Evolutionary conservation across 2,888 invertebrate species (phyloP).

Genomic region (Aromia moschata): DNA sequence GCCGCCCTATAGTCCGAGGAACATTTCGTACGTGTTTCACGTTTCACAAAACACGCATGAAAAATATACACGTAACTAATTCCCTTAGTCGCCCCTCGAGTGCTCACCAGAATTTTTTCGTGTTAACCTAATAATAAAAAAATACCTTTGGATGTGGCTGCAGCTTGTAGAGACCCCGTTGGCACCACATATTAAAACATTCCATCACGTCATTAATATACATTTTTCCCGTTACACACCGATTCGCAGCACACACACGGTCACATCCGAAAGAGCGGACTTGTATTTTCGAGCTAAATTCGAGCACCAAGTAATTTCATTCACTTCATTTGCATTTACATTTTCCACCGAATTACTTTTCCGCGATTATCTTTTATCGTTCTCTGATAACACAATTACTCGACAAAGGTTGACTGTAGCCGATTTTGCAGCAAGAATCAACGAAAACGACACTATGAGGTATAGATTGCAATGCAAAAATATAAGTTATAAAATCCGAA

Average conservation of each 20-base stretch:
- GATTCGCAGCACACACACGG: no score
- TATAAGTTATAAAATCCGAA: no score
- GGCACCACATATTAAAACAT: conserved; percentile 42
- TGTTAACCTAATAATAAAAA: no score
- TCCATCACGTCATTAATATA: conserved; percentile 31
- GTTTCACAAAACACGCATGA: no score
- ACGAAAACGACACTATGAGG: no score
- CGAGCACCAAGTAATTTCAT: background rate
- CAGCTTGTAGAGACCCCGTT: conserved; percentile 39
- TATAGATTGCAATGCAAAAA: no score
- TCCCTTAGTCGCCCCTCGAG: no score
- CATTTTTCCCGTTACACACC: background rate
- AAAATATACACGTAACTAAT: no score
- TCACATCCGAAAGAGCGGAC: background rate
- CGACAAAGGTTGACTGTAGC: background rate
- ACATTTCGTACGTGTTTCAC: no score
- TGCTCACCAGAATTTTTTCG: no score
- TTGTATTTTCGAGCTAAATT: background rate
- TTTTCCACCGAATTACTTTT: background rate
- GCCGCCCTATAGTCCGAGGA: no score
- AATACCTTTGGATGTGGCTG: conserved; percentile 38
- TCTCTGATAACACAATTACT: background rate
- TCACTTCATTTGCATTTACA: background rate
- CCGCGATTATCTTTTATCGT: conserved; percentile 2
- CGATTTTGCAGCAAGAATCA: no score